Evolutionary conservation across 2,888 invertebrate genomes (phyloP), one percentile per base, ranked within the genome.

Genomic region (Helleia helle): DNA sequence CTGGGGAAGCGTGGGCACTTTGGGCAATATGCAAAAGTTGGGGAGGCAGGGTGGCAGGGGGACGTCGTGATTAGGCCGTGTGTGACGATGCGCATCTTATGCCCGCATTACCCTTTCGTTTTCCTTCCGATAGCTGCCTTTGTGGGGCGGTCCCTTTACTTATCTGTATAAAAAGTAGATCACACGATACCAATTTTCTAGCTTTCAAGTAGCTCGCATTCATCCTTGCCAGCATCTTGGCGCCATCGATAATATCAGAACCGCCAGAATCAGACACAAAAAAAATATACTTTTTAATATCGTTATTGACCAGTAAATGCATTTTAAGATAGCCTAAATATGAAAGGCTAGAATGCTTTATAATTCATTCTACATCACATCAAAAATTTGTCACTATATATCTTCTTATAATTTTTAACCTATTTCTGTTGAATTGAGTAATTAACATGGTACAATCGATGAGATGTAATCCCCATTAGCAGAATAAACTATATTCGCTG

Each of bases 21-120:
- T 76, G 76, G 81, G 75, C 74, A 79, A 81, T 80, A 81, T 80
- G 81, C 79, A 80, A 75, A 80, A 77, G 76, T 75, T 65, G 71
- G 72, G 75, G 62, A 60, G 71, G 62, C 51, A 52, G 49, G 50
- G 48, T 51, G 56, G 60, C 55, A 56, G 62, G 55, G 56, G 54
- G 59, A 54, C 54, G 62, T 60, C 68, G 73, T 81, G 83, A 81
- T 83, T 80, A 83, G 81, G 76, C 80, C 76, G 81, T 81, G 83
- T 83, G 83, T 80, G 81, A 65, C 83, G 83, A 80, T 79, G 83
- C 81, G 84, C 84, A 70, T 84, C 84, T 84, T 83, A 77, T 72
- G 77, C 84, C 84, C 84, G 81, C 79, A 84, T 84, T 80, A 84
- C 84, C 84, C 84, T 81, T 83, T 81, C 80, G 79, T 67, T 75